Conservation (phyloP, 2,113 vertebrate genomes). For the Riparia riparia region DNA sequence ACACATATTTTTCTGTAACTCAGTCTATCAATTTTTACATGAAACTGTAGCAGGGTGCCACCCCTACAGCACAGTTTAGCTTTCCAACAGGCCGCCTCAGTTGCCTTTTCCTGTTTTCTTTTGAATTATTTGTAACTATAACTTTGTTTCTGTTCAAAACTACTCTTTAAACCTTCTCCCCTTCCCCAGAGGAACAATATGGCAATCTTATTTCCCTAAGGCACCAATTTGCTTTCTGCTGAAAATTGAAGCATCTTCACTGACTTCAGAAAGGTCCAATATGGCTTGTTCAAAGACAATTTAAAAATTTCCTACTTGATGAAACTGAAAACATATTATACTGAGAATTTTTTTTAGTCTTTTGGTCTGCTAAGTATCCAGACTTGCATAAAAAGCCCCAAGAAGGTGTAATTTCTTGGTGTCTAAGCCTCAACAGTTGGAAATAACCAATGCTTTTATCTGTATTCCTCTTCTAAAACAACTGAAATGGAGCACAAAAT, state of each 20-base stretch:
- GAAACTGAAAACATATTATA: not conserved
- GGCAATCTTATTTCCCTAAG: not conserved
- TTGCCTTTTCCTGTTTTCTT: not conserved
- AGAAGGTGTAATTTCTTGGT: not conserved
- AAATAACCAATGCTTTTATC: not conserved
- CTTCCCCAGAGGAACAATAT: not conserved
- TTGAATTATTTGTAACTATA: not conserved
- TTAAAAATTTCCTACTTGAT: not conserved
- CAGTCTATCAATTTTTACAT: not conserved
- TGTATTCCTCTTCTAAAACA: not conserved
- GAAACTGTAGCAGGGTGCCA: not conserved
- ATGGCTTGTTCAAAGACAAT: not conserved
- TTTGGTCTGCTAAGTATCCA: not conserved
- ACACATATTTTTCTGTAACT: not conserved
- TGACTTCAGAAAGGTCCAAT: not conserved
- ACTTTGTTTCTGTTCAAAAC: not conserved
- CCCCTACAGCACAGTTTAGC: not conserved
- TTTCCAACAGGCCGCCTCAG: not conserved
- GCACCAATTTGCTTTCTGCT: not conserved
- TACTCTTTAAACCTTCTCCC: not conserved
- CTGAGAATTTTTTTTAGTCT: not conserved
- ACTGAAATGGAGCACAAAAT: not conserved
- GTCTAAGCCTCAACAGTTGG: not conserved
- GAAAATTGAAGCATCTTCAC: not conserved
- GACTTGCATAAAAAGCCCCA: not conserved